A percentile compares a stretch with the other conserved stretches of the same genome.
Evolutionary conservation across 2,113 vertebrate genomes (phyloP).

Genomic region (Nestor notabilis): DNA sequence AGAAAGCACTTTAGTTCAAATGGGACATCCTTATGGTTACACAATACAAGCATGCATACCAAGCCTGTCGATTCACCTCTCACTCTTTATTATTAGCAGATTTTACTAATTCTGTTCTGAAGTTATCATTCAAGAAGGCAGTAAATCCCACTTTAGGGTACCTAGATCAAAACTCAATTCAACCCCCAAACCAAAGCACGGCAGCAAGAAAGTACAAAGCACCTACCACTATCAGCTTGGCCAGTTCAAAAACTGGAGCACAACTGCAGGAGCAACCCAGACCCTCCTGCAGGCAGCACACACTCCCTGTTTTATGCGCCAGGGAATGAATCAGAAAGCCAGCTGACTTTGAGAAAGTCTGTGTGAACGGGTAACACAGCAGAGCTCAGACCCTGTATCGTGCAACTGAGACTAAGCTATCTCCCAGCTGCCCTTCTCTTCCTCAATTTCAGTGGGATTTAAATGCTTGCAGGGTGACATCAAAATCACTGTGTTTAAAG

Average conservation of each 20-base stretch:
- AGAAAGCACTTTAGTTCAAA: background rate
- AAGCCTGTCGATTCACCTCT: background rate
- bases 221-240: background rate
- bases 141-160: background rate
- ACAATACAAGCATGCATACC: background rate
- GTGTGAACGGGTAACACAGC: rapidly evolving
- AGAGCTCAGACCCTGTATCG: background rate
- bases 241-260: background rate
- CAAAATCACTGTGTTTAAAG: background rate
- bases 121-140: background rate
- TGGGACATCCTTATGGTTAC: background rate
- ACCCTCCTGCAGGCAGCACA: background rate
- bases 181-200: background rate
- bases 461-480: background rate
- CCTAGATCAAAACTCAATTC: background rate
- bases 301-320: background rate
- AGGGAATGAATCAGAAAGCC: background rate
- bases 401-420: background rate
- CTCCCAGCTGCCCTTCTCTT: background rate
- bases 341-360: background rate
- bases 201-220: background rate
- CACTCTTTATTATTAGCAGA: background rate
- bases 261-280: background rate
- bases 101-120: background rate
- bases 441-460: background rate